These are phyloP conservation scores for Tenebrosternarchus preto DNA, from an alignment of 2,113 vertebrate species.

Conservation along the genomic window DNA sequence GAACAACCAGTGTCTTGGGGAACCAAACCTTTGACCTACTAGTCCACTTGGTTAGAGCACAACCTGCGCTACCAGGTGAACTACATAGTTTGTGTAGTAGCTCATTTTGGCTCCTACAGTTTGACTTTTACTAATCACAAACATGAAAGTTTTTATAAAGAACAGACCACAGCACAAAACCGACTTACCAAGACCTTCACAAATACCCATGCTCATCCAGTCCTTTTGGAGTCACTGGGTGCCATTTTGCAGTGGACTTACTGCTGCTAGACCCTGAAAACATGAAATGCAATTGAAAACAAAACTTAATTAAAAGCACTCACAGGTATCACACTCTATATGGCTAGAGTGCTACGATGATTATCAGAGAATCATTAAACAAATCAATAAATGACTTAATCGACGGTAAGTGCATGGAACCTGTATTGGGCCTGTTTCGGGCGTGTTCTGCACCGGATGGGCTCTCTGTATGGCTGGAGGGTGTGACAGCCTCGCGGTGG, in stretches of 20 bases:
- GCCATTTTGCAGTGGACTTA: constrained; percentile 80
- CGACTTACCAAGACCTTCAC: constrained; percentile 58
- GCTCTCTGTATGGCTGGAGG: constrained; percentile 62
- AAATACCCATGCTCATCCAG: constrained; percentile 77
- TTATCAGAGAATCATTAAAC: neutral
- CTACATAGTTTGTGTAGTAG: neutral
- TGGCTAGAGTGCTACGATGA: neutral
- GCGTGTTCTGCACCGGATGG: constrained; percentile 71
- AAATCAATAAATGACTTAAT: no score
- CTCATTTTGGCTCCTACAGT: no score
- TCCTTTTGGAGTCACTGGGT: constrained; percentile 76
- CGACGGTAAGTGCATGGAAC: constrained; percentile 55
- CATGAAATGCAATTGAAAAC: constrained; percentile 27
- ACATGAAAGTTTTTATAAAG: neutral
- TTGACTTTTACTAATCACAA: neutral
- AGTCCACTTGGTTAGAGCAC: neutral
- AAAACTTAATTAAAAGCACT: constrained; percentile 21
- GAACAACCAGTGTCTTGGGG: no score
- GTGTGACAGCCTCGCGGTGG: constrained; percentile 63
- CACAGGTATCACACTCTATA: neutral
- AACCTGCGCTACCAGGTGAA: neutral
- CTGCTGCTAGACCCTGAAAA: constrained; percentile 75
- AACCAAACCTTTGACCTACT: neutral
- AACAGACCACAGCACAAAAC: no score
- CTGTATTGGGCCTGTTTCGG: constrained; percentile 76